A percentile compares a stretch with the other conserved stretches of the same genome.
Conservation (phyloP, 2,888 invertebrate genomes). For the Cyclophora punctaria region DNA sequence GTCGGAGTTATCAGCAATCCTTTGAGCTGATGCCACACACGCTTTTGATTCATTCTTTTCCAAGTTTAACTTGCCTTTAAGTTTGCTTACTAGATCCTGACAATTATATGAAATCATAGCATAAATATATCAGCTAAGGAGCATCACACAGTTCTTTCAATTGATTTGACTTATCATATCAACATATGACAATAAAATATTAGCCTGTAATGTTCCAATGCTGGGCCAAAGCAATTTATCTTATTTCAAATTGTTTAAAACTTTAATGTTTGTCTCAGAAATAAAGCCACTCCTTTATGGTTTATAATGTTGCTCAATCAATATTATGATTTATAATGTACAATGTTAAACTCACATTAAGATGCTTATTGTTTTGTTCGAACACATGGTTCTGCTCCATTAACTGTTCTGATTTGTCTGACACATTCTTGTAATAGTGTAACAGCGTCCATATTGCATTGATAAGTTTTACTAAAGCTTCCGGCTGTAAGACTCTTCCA, state of each 20-base stretch:
- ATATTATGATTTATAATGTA: too few species aligned
- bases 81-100: constrained; percentile 38
- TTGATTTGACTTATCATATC: neutral
- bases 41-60: constrained; percentile 62
- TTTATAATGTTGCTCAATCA: too few species aligned
- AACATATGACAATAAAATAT: too few species aligned
- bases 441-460: constrained; percentile 55
- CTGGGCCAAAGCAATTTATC: too few species aligned
- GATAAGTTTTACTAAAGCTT: constrained; percentile 52
- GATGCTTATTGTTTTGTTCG: constrained; percentile 53
- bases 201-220: too few species aligned
- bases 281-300: too few species aligned
- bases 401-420: constrained; percentile 42
- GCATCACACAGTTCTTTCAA: neutral
- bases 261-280: too few species aligned
- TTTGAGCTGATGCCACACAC: constrained; percentile 60
- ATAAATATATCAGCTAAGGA: neutral
- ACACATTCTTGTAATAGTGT: constrained; percentile 46
- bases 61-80: constrained; percentile 43
- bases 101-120: constrained; percentile 5
- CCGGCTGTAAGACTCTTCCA: constrained; percentile 32
- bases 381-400: constrained; percentile 53
- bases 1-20: constrained; percentile 57
- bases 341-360: constrained; percentile 43
- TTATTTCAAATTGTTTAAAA: too few species aligned